These are phyloP conservation scores for Drosophila athabasca DNA, from an alignment of 1,140 invertebrate genomes.

Conservation along the genomic window DNA sequence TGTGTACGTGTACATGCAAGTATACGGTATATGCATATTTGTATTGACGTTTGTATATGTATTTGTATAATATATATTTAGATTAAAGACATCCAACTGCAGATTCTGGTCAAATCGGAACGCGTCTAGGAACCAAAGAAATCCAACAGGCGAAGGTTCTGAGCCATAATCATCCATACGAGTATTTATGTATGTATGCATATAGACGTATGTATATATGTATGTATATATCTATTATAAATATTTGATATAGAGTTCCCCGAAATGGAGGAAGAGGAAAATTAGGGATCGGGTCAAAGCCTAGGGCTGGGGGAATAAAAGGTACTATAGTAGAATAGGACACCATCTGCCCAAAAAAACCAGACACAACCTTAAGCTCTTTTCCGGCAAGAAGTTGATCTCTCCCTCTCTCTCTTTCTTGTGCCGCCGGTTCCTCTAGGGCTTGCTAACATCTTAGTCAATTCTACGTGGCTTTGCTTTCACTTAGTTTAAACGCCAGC, in stretches of 20 bases:
- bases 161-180: no score
- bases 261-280: no score
- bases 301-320: background rate
- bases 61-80: constrained; percentile 17
- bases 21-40: constrained; percentile 12
- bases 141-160: constrained; percentile 1
- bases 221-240: background rate
- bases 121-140: constrained; percentile 21
- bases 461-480: constrained; percentile 42
- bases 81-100: constrained; percentile 36
- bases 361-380: constrained; percentile 16
- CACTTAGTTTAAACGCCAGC: constrained; percentile 17
- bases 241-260: no score
- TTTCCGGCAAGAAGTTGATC: background rate
- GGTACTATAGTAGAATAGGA: background rate
- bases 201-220: background rate
- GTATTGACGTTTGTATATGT: constrained; percentile 7
- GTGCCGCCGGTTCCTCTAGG: constrained; percentile 1
- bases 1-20: constrained; percentile 32
- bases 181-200: background rate
- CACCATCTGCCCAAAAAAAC: background rate
- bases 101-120: constrained; percentile 10
- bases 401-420: background rate
- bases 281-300: no score
- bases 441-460: constrained; percentile 33